Evolutionary conservation across 2,113 vertebrate species (phyloP).

Genomic region (Micronycteris hirsuta): DNA sequence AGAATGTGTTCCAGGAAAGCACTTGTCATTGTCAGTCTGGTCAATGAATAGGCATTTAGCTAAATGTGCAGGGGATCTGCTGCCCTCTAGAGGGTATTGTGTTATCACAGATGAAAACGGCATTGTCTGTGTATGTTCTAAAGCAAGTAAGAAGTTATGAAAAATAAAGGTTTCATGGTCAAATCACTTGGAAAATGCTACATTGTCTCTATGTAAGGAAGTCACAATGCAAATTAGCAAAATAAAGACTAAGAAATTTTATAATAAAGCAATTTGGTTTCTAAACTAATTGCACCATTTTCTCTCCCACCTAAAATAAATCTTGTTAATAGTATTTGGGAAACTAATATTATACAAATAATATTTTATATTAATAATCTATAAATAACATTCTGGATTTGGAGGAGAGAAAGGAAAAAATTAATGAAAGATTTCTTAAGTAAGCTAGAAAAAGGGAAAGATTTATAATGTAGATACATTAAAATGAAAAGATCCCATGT

Average conservation of each 20-base stretch:
- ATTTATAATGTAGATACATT: neutral
- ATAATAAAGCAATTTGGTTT: neutral
- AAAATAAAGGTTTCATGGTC: neutral
- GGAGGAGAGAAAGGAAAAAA: neutral
- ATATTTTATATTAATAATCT: neutral
- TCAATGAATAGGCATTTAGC: neutral
- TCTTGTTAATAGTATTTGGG: neutral
- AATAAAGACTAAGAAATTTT: neutral
- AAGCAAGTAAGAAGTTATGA: neutral
- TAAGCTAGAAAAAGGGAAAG: neutral
- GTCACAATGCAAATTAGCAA: neutral
- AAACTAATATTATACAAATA: neutral
- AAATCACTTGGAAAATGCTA: neutral
- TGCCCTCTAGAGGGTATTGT: slow-evolving; percentile 13
- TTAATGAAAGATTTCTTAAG: neutral
- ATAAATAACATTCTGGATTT: neutral
- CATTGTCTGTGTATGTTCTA: neutral
- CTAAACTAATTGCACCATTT: neutral
- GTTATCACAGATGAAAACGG: neutral
- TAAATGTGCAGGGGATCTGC: neutral
- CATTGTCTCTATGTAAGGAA: neutral
- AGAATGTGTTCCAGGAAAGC: neutral
- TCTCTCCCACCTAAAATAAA: neutral
- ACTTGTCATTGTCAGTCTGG: neutral
- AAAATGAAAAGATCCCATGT: neutral